A percentile compares a stretch with the other conserved stretches of the same genome.
Evolutionary conservation across 2,113 vertebrate species (phyloP).

Genomic region (Bufo bufo): DNA sequence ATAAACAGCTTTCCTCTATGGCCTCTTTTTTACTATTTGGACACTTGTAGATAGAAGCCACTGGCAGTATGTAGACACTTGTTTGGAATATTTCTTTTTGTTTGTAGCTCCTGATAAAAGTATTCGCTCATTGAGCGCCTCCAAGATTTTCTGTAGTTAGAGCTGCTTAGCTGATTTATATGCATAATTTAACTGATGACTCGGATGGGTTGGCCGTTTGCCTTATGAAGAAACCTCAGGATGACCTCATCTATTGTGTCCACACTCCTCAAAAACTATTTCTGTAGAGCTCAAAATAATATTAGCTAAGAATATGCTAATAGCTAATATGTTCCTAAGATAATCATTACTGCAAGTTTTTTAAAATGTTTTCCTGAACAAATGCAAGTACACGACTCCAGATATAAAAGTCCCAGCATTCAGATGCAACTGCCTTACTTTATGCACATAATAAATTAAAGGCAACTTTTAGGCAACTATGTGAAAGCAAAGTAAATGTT

Average conservation of each 20-base stretch:
- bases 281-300: background rate
- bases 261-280: background rate
- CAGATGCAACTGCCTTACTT: background rate
- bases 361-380: background rate
- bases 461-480: too few relatives aligned
- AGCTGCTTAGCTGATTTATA: conserved; percentile 5
- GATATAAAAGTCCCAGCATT: background rate
- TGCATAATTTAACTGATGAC: conserved; percentile 3
- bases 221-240: background rate
- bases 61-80: background rate
- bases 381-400: background rate
- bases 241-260: background rate
- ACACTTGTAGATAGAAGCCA: background rate
- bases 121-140: background rate
- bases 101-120: background rate
- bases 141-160: background rate
- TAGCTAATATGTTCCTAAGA: background rate
- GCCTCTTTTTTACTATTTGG: background rate
- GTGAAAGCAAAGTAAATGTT: too few relatives aligned
- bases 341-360: background rate
- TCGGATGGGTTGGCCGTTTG: background rate
- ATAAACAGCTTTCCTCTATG: background rate
- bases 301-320: conserved; percentile 7
- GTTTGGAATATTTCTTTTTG: background rate
- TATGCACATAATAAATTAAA: background rate